These are phyloP conservation scores for Rhabdophis nuchalis DNA, from an alignment of 2,797 vertebrate genomes.

Conservation along the genomic window DNA sequence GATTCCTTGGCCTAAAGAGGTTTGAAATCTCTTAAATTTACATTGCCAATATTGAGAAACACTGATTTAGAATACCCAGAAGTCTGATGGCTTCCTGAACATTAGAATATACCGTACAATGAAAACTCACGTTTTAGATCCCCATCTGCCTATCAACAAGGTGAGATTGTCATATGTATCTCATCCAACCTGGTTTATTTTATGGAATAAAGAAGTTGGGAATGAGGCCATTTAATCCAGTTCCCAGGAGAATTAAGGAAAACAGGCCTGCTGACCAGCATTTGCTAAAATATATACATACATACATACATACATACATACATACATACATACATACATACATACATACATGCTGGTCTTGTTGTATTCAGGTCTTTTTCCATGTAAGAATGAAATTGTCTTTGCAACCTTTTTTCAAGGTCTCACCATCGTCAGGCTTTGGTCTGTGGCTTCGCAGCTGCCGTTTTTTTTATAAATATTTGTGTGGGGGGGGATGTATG, in stretches of 20 bases:
- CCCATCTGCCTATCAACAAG: background rate
- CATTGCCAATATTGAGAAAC: background rate
- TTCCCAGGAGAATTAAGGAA: background rate
- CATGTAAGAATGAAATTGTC: too few relatives aligned
- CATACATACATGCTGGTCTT: too few relatives aligned
- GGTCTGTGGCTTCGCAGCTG: too few relatives aligned
- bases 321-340: too few relatives aligned
- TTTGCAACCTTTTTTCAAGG: too few relatives aligned
- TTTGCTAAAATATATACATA: background rate
- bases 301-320: too few relatives aligned
- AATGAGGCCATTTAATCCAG: background rate
- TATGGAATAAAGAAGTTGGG: background rate
- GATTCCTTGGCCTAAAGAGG: background rate
- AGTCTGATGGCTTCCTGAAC: background rate
- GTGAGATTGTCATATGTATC: background rate
- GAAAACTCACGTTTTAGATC: background rate
- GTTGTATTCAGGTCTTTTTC: too few relatives aligned
- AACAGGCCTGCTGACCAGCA: background rate
- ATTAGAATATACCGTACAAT: background rate
- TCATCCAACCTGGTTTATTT: background rate
- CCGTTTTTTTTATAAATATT: too few relatives aligned
- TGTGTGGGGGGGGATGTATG: too few relatives aligned
- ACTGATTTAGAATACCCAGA: background rate
- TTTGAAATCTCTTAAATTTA: background rate
- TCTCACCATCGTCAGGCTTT: too few relatives aligned